Conservation (phyloP, 1,140 invertebrate genomes). For the Apis dorsata region DNA sequence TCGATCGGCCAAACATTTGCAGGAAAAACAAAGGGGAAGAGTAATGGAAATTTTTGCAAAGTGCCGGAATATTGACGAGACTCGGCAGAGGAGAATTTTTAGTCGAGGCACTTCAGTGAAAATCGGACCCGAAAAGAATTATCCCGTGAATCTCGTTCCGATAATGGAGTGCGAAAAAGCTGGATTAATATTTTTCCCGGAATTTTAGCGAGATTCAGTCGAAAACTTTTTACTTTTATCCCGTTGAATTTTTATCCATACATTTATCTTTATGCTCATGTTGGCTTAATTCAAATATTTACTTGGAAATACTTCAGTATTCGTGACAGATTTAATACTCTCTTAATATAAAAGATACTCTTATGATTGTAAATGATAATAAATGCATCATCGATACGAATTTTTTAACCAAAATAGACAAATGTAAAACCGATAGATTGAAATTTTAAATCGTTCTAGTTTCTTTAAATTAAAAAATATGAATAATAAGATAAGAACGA, state of each 20-base stretch:
- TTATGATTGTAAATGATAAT: background rate
- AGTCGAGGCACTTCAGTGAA: background rate
- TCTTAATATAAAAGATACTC: background rate
- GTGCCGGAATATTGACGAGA: slow-evolving; percentile 20
- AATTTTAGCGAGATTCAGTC: background rate
- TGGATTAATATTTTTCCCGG: background rate
- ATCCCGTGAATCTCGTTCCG: background rate
- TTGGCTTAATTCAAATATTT: background rate
- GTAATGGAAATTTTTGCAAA: slow-evolving; percentile 63
- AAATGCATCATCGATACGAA: background rate
- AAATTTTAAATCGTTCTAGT: too few species aligned
- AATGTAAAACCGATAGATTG: too few species aligned
- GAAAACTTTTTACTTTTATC: background rate
- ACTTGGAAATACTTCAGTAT: background rate
- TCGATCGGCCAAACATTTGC: slow-evolving; percentile 49
- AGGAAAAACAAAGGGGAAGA: slow-evolving; percentile 41
- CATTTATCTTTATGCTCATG: background rate
- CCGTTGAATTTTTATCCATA: background rate
- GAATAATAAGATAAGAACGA: too few species aligned
- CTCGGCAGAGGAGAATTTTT: slow-evolving; percentile 25
- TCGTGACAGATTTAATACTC: background rate
- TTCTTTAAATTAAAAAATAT: too few species aligned
- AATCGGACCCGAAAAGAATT: background rate
- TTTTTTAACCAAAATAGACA: too few species aligned
- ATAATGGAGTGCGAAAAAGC: background rate